Base-by-base conservation (phyloP, 2,888 invertebrate genomes). In the Agapostemon virescens region DNA sequence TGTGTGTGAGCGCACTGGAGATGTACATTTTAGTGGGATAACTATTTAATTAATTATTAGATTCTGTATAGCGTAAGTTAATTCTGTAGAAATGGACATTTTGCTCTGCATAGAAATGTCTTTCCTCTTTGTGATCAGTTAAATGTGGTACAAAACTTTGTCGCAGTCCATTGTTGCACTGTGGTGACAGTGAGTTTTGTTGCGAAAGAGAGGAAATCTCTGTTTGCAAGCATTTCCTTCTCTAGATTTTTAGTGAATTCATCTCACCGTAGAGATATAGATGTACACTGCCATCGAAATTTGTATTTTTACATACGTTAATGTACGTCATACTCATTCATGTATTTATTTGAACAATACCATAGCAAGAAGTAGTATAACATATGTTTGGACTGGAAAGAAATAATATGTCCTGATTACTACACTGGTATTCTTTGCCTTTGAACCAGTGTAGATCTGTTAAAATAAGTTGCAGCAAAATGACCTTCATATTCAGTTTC, bases 21-120 rank as follows among this genome's bases (percentile, higher is more conserved):
- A 36, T 77, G 36, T 20, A 58, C 45, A 61, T 63, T 61, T 42
- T 69, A 78, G 78, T 49, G 66, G 33, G 15, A 63, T 36, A 30
- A 64, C 7, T 64, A 49, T 77, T 64, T 55, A 40, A 75, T 17
- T 68, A 75, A 58, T 20, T 33, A 52, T 20, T 26, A 76, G 49
- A 61, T 67, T 38, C 13, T 77, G 42, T 64, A 55, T 30, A 40
- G 23, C 61, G 52, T 30, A 45, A 33, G 26, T 77, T 64, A 30
- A 67, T 52, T 38, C 15, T 55, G 52, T 23, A 52, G 13, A n/a
- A 49, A 45, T 9, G 23, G 73, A 63, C n/a, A 55, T 66, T 58
- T 42, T 30, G 40, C 23, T 52, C 13, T 73, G n/a, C 38, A 66
- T 40, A 17, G 33, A 15, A 49, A 63, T 26, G 40, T 72, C 23